These are phyloP conservation scores for Coregonus ussuriensis DNA, from an alignment of 2,797 vertebrate genomes.

Conservation along the genomic window DNA sequence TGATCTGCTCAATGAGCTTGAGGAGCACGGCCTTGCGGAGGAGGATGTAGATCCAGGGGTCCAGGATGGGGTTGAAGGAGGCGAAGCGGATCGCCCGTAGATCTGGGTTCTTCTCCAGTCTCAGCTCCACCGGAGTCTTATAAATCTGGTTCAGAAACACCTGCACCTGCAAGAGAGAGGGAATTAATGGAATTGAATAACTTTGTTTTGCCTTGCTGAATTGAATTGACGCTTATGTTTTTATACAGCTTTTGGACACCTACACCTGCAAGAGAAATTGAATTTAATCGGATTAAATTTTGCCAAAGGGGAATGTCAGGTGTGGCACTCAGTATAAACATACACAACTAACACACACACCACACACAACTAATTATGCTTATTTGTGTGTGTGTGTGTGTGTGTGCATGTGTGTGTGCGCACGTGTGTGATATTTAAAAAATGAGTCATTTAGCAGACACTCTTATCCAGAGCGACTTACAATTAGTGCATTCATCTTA, in stretches of 20 bases:
- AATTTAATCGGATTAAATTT: not conserved
- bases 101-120: conserved; percentile 86
- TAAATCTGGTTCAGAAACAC: conserved; percentile 96
- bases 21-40: conserved; percentile 90
- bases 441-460: too few species aligned
- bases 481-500: too few species aligned
- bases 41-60: conserved; percentile 98
- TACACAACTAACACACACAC: too few species aligned
- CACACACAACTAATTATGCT: too few species aligned
- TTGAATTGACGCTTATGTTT: not conserved
- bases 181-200: not conserved
- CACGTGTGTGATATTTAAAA: too few species aligned
- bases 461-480: too few species aligned
- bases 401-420: too few species aligned
- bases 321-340: too few species aligned
- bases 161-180: conserved; percentile 77
- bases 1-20: conserved; percentile 90
- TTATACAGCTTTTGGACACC: not conserved
- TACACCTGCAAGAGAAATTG: not conserved
- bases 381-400: too few species aligned
- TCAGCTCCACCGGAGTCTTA: conserved; percentile 75
- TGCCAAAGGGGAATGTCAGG: not conserved
- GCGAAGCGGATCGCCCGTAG: conserved; percentile 93
- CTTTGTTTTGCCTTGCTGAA: not conserved
- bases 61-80: conserved; percentile 94